These are phyloP conservation scores for Rhyzopertha dominica DNA, from an alignment of 1,140 invertebrate species.

Conservation along the genomic window DNA sequence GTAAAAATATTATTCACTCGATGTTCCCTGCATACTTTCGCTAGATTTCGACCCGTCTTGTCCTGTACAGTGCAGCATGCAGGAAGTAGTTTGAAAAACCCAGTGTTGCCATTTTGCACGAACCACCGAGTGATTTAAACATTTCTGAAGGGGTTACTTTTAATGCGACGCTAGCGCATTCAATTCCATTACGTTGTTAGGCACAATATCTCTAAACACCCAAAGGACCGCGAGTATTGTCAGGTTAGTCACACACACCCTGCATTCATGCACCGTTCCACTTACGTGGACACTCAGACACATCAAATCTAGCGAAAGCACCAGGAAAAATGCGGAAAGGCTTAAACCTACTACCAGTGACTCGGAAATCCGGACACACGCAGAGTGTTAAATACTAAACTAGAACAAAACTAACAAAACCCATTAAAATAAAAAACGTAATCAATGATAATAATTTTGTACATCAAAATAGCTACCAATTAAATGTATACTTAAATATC, in stretches of 20 bases:
- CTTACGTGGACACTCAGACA: constrained; percentile 31
- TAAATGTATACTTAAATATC: no score
- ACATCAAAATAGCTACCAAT: constrained; percentile 13
- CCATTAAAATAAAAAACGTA: constrained; percentile 8
- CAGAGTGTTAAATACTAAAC: constrained; percentile 5
- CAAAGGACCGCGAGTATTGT: no score
- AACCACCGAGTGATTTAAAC: no score
- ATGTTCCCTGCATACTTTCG: constrained; percentile 26
- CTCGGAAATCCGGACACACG: constrained; percentile 1
- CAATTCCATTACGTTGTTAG: no score
- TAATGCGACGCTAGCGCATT: no score
- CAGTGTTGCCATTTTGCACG: no score
- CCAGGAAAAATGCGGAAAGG: constrained; percentile 34
- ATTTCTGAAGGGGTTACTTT: no score
- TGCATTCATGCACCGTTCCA: no score
- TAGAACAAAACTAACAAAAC: constrained; percentile 7
- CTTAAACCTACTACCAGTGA: constrained; percentile 32
- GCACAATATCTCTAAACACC: no score
- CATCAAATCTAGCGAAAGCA: constrained; percentile 44
- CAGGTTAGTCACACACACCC: no score
- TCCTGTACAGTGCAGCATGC: no score
- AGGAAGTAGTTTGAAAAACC: no score
- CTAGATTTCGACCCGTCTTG: constrained; percentile 24
- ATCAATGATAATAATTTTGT: constrained; percentile 8
- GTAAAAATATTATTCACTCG: constrained; percentile 26